Base-by-base conservation (phyloP, 2,888 invertebrate genomes). In the Plagiodera versicolora region DNA sequence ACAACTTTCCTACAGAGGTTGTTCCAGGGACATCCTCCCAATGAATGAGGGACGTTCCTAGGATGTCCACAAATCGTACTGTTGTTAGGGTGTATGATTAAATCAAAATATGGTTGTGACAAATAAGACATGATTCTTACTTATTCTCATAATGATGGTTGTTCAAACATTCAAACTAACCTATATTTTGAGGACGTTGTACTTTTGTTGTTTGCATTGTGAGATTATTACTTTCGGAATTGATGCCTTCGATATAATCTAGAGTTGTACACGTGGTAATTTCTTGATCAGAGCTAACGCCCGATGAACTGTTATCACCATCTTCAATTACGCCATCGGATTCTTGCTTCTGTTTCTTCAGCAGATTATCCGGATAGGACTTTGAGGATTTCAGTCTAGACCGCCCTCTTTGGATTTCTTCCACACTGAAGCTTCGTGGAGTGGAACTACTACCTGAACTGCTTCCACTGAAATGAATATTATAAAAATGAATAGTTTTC, bases 271-370 rank as follows among this genome's bases (percentile, higher is more conserved):
- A 85, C 1, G 83, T 82, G 1, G 85, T 85, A 17, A 87, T 81
- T 70, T 90, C 93, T 78, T 94, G 93, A 80, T 94, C 94, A 51
- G 92, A 92, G 67, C 92, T 92, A 0, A 94, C 93, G 18, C 93
- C 93, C 20, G 92, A 92, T 4, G 93, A 92, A 67, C 93, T 92
- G 80, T 93, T 93, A 80, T 94, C 94, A 51, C 91, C 91, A 80
- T 93, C 93, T 81, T 91, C 92, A 1, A 58, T 19, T 6, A 84
- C 80, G 62, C 82, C 73, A 39, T 73, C 78, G 14, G 75, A 66
- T 68, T 82, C 82, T 61, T 24, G 24, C 6, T 77, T 73, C 39
- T 78, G 78, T 71, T 84, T 82, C 65, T 81, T 84, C 52, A 86
- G 79, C 70, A 94, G 87, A 75, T 92, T 91, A 80, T 92, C 92